Base-by-base conservation (phyloP, 1,140 invertebrate species). In the Drosophila lacertosa region DNA sequence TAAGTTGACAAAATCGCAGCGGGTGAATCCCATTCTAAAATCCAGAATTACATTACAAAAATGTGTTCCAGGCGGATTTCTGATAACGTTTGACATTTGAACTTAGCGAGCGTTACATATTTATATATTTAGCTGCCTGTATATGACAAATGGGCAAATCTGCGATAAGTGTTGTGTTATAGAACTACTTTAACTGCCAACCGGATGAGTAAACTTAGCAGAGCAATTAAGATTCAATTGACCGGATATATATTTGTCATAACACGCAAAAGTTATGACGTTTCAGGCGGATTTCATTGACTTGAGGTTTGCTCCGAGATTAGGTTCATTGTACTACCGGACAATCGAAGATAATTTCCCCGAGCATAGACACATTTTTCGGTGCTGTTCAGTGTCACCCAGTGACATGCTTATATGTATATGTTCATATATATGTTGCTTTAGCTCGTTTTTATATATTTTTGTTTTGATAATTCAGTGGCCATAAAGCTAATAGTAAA, bases 361-460 rank as follows among this genome's bases (percentile, higher is more conserved):
- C 15, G 33, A 69, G 39, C 59, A 64, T 63, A 65, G 13, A 15
- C 11, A 18, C 10, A 2, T 22, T 5, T 51, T 45, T 57, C 39
- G 33, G 18, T 35, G 29, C 15, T 42, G 6, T 47, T 60, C 45
- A 40, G 66, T 72, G 57, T 75, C 62, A 70, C 69, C 78, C 42
- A 83, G 74, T 83, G 71, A 65, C 71, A 75, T 64, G 74, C 60
- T 78, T 39, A 1, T 18, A 4, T 44, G 10, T n/a, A 37, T 42
- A 22, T 35, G 4, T 26, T 4, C 29, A 29, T 47, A 4, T 24
- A 26, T 24, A 2, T 45, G 13, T 24, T 42, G 3, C 3, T 29
- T 2, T 13, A 1, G 44, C 11, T 13, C 10, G 20, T 24, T 13
- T 47, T 45, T 20, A 4, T 22, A 6, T 4, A 4, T 22, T 26